Conservation (phyloP, 2,888 invertebrate genomes). For the Alsophila aescularia region DNA sequence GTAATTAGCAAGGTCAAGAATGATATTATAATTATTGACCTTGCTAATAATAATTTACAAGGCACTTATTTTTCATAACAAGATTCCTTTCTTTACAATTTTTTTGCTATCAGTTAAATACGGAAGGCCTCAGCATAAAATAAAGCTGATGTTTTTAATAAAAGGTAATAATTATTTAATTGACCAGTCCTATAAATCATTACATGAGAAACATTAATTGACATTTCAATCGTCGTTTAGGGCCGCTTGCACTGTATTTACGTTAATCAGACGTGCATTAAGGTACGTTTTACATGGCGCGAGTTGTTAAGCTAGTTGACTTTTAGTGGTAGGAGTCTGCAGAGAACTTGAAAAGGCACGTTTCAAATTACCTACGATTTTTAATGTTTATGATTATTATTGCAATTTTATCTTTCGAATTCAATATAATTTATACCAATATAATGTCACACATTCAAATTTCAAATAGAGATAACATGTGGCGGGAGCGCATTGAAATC, state of each 20-base stretch:
- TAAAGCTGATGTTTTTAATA: not conserved
- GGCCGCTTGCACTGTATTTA: constrained; percentile 7
- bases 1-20: not conserved
- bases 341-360: too few species aligned
- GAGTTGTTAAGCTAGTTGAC: not conserved
- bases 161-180: constrained; percentile 13
- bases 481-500: too few species aligned
- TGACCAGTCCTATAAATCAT: constrained; percentile 8
- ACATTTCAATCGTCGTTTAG: constrained; percentile 12
- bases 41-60: not conserved
- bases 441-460: too few species aligned
- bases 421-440: too few species aligned
- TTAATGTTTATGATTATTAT: too few species aligned
- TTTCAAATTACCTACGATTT: too few species aligned
- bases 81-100: not conserved
- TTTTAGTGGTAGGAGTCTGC: too few species aligned
- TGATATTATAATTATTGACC: constrained; percentile 1
- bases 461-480: too few species aligned
- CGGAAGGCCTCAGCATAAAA: constrained; percentile 11
- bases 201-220: constrained; percentile 13
- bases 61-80: constrained; percentile 4
- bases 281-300: not conserved
- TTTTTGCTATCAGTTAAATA: constrained; percentile 1
- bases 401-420: too few species aligned
- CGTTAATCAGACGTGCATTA: not conserved